A percentile compares a stretch with the other conserved stretches of the same genome.
Conservation (phyloP, 2,797 vertebrate species). For the Linurgus olivaceus region DNA sequence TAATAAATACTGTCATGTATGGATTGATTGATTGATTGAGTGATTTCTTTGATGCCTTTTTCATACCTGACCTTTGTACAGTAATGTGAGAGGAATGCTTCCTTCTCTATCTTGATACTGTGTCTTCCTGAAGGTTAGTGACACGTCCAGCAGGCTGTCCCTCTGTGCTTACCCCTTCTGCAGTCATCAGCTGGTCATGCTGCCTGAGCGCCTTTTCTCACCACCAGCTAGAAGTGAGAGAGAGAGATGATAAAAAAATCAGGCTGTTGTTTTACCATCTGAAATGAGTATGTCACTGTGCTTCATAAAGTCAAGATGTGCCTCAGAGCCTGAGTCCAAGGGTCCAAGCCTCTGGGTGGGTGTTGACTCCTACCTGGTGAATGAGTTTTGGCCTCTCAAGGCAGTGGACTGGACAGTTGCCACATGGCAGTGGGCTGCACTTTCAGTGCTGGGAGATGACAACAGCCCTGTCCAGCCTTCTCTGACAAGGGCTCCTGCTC, state of each 20-base stretch:
- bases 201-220: background rate
- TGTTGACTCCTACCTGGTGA: background rate
- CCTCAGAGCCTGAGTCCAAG: background rate
- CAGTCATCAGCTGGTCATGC: background rate
- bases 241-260: background rate
- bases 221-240: background rate
- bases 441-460: background rate
- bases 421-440: background rate
- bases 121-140: background rate
- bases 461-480: background rate
- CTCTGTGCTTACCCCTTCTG: background rate
- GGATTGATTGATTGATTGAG: background rate
- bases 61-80: background rate
- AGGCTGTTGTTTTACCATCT: background rate
- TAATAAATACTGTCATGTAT: background rate
- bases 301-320: background rate
- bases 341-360: accelerated
- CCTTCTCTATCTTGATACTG: background rate
- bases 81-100: background rate
- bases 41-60: background rate
- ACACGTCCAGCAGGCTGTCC: background rate
- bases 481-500: background rate
- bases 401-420: background rate
- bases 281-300: background rate
- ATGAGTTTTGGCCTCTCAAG: background rate